phyloP scores from a whole-genome alignment of 2,113 vertebrate genomes.

The Semnornis frantzii region DNA sequence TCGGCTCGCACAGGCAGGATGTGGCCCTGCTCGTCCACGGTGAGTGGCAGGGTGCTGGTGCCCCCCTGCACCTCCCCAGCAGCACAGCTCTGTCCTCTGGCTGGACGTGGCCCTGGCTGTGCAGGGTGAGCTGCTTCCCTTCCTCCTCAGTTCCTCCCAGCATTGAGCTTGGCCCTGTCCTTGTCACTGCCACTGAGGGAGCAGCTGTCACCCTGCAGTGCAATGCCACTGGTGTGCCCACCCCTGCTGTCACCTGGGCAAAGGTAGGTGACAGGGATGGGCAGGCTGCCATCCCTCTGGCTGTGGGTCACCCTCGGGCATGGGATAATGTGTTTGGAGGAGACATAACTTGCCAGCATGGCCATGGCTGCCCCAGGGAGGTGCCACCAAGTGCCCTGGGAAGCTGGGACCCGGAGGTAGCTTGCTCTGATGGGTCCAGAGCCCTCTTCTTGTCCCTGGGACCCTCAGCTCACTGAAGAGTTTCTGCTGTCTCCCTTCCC shows the following conservation, averaged over 20 bases:
- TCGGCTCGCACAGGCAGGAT: slow-evolving; percentile 79
- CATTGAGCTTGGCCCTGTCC: slow-evolving; percentile 80
- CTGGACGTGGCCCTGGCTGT: fast-evolving
- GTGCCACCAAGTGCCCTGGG: background rate
- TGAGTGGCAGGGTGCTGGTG: slow-evolving; percentile 47
- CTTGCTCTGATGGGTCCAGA: background rate
- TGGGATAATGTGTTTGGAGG: fast-evolving
- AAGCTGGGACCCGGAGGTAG: fast-evolving
- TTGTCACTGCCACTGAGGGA: slow-evolving; percentile 83
- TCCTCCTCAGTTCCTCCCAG: slow-evolving; percentile 85
- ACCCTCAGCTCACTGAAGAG: fast-evolving
- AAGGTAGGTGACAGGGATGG: slow-evolving; percentile 77
- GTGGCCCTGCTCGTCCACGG: slow-evolving; percentile 81
- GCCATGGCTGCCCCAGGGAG: background rate
- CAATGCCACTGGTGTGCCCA: slow-evolving; percentile 79
- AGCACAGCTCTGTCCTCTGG: background rate
- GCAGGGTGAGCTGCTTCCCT: background rate
- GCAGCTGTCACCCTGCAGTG: slow-evolving; percentile 79
- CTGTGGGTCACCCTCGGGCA: background rate
- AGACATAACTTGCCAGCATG: fast-evolving
- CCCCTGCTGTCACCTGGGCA: slow-evolving; percentile 84
- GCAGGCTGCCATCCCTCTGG: background rate
- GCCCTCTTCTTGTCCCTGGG: background rate
- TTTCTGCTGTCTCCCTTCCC: background rate
- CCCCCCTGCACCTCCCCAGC: fast-evolving